These are phyloP conservation scores for Laticauda colubrina DNA, from an alignment of 2,113 vertebrate species.

Conservation along the genomic window DNA sequence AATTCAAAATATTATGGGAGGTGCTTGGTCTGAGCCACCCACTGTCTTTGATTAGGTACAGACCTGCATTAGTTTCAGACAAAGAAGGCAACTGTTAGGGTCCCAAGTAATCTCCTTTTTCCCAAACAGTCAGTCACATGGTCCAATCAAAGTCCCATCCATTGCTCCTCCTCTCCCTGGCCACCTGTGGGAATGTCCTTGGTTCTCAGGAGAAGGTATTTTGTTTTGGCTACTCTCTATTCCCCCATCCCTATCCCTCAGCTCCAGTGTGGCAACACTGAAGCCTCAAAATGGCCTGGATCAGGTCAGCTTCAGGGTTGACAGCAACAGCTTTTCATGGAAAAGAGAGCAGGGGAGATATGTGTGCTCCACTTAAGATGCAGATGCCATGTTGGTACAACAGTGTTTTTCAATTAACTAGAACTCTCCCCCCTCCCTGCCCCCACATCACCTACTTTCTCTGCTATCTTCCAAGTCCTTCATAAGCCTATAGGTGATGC, in stretches of 20 bases:
- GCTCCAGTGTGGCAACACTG: too few species aligned
- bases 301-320: too few species aligned
- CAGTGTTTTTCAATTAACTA: neutral
- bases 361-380: neutral
- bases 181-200: too few species aligned
- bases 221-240: too few species aligned
- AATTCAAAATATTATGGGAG: neutral
- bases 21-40: neutral
- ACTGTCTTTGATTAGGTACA: neutral
- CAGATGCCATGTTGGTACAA: neutral
- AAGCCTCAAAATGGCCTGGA: too few species aligned
- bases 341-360: neutral
- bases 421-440: neutral
- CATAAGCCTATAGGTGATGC: neutral
- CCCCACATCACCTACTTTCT: neutral
- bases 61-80: neutral
- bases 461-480: neutral
- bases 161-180: too few species aligned
- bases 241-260: too few species aligned
- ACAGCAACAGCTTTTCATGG: neutral
- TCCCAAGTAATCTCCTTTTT: too few species aligned
- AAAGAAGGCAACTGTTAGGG: neutral
- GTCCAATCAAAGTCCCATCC: too few species aligned
- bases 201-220: too few species aligned
- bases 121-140: too few species aligned